Percentiles rank a stretch among this genome's conserved stretches.
Evolutionary conservation across 2,113 vertebrate genomes (phyloP).

Genomic region (Corvus hawaiiensis): DNA sequence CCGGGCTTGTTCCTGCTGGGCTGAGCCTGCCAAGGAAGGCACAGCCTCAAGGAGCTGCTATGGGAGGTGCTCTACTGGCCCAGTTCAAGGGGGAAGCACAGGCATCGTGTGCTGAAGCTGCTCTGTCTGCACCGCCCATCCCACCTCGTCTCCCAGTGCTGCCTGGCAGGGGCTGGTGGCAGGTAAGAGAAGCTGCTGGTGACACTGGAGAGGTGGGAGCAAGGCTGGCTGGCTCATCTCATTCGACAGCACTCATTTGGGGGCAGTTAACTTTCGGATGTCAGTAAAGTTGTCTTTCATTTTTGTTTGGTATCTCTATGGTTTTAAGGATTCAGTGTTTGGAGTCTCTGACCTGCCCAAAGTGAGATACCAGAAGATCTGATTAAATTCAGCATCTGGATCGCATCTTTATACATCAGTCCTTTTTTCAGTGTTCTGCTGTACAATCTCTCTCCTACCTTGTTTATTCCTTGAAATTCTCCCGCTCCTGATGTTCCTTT

Average conservation of each 20-base stretch:
- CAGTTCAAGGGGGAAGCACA: neutral
- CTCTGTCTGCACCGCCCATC: neutral
- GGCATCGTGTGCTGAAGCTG: neutral
- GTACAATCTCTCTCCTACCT: neutral
- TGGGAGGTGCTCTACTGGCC: neutral
- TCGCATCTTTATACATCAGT: neutral
- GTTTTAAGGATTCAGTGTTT: neutral
- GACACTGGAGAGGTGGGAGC: neutral
- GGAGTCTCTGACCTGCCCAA: neutral
- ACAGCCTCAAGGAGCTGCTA: neutral
- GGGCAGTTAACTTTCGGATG: neutral
- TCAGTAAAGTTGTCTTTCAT: neutral
- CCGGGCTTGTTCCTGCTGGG: neutral
- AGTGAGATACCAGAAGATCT: neutral
- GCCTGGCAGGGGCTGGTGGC: neutral
- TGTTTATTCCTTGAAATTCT: neutral
- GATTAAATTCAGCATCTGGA: neutral
- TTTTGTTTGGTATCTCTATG: neutral
- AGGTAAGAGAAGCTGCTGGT: neutral
- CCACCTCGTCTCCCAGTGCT: neutral
- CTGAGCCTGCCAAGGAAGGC: neutral
- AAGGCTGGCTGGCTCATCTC: neutral
- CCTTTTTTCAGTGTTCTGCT: neutral
- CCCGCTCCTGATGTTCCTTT: neutral
- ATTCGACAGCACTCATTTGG: fast-evolving